Evolutionary conservation across 1,140 invertebrate species (phyloP).

Genomic region (Drosophila lini): DNA sequence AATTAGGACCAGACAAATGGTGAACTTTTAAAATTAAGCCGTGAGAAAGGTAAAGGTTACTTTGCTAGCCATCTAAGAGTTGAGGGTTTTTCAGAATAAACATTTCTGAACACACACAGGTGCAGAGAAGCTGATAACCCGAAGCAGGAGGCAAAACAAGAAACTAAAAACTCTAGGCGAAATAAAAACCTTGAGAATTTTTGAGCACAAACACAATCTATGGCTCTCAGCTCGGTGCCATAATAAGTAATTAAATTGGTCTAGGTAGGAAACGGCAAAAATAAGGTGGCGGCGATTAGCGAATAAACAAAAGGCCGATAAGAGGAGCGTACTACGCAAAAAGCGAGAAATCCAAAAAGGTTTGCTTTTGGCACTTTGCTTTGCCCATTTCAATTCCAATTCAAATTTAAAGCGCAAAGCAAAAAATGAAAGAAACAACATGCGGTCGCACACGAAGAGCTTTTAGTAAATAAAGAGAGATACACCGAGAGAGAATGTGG

Average conservation of each 20-base stretch:
- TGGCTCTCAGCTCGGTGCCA: constrained; percentile 21
- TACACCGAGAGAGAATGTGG: constrained; percentile 10
- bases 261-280: constrained; percentile 42
- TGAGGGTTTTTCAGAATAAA: constrained; percentile 20
- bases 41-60: constrained; percentile 4
- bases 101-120: constrained; percentile 9
- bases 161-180: constrained; percentile 38
- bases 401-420: constrained; percentile 33
- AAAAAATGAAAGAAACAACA: constrained; percentile 46
- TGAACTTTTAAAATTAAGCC: not conserved
- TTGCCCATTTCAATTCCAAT: constrained; percentile 41
- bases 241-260: constrained; percentile 60
- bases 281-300: constrained; percentile 31
- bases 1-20: no score
- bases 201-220: constrained; percentile 25
- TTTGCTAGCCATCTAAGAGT: not conserved
- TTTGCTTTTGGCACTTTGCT: constrained; percentile 42
- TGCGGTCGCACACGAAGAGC: constrained; percentile 39
- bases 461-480: constrained; percentile 32
- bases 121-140: constrained; percentile 26
- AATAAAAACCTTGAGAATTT: constrained; percentile 53
- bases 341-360: constrained; percentile 34
- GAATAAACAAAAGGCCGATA: constrained; percentile 49
- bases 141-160: constrained; percentile 61
- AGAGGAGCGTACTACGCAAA: constrained; percentile 30